phyloP scores from a whole-genome alignment of 2,888 invertebrate species.

The Brachyptera risi region DNA sequence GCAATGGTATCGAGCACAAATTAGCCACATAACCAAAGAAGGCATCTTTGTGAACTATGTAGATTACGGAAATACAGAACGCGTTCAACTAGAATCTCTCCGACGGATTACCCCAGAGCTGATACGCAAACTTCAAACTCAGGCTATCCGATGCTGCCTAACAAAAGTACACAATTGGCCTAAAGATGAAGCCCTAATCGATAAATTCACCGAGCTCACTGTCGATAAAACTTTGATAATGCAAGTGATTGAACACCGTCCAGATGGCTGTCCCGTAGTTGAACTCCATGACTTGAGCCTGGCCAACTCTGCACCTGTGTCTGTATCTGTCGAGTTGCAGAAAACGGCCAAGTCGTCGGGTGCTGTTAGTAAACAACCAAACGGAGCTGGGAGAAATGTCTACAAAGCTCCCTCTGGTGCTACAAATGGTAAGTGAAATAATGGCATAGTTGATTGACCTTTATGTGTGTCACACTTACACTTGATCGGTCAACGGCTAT shows the following conservation, averaged over 20 bases:
- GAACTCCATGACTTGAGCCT: conserved; percentile 58
- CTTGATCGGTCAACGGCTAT: too few relatives aligned
- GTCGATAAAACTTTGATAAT: conserved; percentile 60
- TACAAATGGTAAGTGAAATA: too few relatives aligned
- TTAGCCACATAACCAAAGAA: conserved; percentile 56
- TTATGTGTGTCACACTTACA: too few relatives aligned
- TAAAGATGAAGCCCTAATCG: conserved; percentile 52
- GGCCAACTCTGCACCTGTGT: too few relatives aligned
- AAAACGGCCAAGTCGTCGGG: too few relatives aligned
- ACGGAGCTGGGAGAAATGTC: too few relatives aligned
- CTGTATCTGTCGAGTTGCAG: too few relatives aligned
- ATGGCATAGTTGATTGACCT: too few relatives aligned
- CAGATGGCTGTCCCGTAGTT: conserved; percentile 55
- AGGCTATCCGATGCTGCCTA: conserved; percentile 74
- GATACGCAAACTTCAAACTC: conserved; percentile 59
- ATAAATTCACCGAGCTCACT: conserved; percentile 64
- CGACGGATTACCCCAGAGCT: conserved; percentile 61
- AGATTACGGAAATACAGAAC: conserved; percentile 93
- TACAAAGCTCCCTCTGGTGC: background rate
- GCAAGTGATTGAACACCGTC: conserved; percentile 52
- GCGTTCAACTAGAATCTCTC: conserved; percentile 56
- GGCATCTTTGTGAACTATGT: conserved; percentile 75
- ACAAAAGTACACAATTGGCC: conserved; percentile 53
- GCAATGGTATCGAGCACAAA: conserved; percentile 87
- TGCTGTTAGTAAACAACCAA: too few relatives aligned